Base-by-base conservation (phyloP, 1,140 invertebrate genomes). In the Armadillidium nasatum region DNA sequence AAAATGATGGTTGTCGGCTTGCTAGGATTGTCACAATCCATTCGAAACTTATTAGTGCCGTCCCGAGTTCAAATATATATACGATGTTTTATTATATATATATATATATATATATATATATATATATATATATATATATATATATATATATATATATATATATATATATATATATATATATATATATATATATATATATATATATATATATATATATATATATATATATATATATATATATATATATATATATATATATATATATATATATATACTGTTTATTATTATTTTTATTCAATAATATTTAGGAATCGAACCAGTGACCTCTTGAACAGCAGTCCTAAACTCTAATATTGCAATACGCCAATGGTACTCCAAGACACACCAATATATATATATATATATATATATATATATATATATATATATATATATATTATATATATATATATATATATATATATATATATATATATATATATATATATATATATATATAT, bases 381-480 rank as follows among this genome's bases (percentile, higher is more conserved):
- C n/a, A n/a, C n/a, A n/a, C n/a, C n/a, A 33, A 33, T 33, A 33
- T 33, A 33, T 33, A 33, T 33, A 33, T 33, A 33, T 33, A 33
- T 33, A 33, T 33, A 33, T 33, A 33, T 33, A 33, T 33, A 33
- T 33, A 33, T 33, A 33, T 33, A 33, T 33, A 33, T 33, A 33
- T 33, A 33, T 33, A 33, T 3, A 33, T 33, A 33, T 33, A 33
- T 33, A 33, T 33, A 33, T 33, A 33, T 33, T 60, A 60, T 60
- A 60, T 60, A 60, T 60, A 60, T 60, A 60, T 60, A 60, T 60
- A 60, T 21, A 60, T 60, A 60, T 21, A 60, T 21, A 60, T 21
- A 60, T 2, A 60, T 21, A 60, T 21, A 60, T 21, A 21, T n/a
- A 15, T 60, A 15, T 21, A 21, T n/a, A 15, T 60, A 15, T 21